Evolutionary conservation across 2,797 vertebrate species (phyloP), one percentile per base, ranked within the genome.

Genomic region (Eidolon dupreanum): DNA sequence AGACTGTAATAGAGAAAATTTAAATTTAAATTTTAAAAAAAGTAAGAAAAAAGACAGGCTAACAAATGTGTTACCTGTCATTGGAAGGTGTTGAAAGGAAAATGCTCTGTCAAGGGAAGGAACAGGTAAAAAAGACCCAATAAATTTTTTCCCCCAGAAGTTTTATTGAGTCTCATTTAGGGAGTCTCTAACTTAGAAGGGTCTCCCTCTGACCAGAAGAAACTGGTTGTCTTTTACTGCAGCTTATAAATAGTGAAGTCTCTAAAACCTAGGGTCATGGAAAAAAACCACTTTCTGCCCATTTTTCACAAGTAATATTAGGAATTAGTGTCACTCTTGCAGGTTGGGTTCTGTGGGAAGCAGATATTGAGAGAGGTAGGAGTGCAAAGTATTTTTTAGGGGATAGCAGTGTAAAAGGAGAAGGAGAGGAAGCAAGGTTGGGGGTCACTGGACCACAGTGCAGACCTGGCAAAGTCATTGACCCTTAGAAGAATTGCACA

Each of bases 231-330:
- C 6, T 12, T 24, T 86, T 75, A 66, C 31, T 61, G 36, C 1
- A 61, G 57, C 74, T 86, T 90, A 77, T 89, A 97, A 94, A 94
- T 43, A 51, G 41, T 20, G 0, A 8, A 91, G 91, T 94, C 87
- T 91, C 89, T 95, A 91, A 96, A 96, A 88, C 36, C 22, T 66
- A 85, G n/a, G 19, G 15, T 33, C n/a, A 65, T 4, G 1, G 20
- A 16, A 51, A 79, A 81, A 41, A 59, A 53, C 46, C 36, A 57
- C 41, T 26, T 83, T 36, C 41, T 9, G 16, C 43, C 8, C 36
- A 5, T 20, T 77, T 41, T 10, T 82, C 1, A 0, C 28, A 49
- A 57, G 33, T n/a, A 24, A 51, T 51, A 20, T n/a, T 74, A 19
- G 49, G 36, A 68, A 73, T 28, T 51, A 63, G 5, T 65, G 17